phyloP scores from a whole-genome alignment of 2,888 invertebrate species.

The Lutraria lutraria region DNA sequence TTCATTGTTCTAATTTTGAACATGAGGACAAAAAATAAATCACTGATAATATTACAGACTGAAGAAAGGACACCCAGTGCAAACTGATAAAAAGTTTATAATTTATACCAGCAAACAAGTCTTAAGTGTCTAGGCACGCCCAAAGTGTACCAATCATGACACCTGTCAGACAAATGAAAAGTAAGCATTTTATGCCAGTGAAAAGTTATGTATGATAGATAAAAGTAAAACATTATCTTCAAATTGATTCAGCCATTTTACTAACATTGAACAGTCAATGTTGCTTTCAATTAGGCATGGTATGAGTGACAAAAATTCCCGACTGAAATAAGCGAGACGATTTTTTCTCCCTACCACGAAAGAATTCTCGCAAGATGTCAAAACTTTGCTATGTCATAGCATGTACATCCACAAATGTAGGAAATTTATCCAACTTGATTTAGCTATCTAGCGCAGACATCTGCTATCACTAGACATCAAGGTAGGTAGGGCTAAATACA shows the following conservation, averaged over 20 bases:
- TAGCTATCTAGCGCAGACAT: not conserved
- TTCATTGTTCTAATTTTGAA: constrained; percentile 8
- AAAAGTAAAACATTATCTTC: constrained; percentile 25
- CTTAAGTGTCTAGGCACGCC: not conserved
- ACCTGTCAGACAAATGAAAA: not conserved
- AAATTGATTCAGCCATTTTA: constrained; percentile 3
- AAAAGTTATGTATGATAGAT: not conserved
- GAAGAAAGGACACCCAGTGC: not conserved
- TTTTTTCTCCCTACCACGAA: not conserved
- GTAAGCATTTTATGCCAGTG: constrained; percentile 7
- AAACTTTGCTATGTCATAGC: not conserved
- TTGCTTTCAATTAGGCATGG: not conserved
- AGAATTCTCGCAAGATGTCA: not conserved
- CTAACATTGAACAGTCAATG: not conserved
- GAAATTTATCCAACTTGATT: not conserved
- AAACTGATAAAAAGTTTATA: not conserved
- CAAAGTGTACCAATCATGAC: not conserved
- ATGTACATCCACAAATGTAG: not conserved
- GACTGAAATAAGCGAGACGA: not conserved
- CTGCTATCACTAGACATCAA: not conserved
- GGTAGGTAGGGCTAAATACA: no score
- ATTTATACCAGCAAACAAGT: not conserved
- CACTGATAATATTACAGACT: not conserved
- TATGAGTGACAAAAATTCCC: not conserved
- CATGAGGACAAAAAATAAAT: not conserved